A percentile compares a stretch with the other conserved stretches of the same genome.
phyloP scores from a whole-genome alignment of 2,888 invertebrate genomes.

The Acanthosepion pharaonis region DNA sequence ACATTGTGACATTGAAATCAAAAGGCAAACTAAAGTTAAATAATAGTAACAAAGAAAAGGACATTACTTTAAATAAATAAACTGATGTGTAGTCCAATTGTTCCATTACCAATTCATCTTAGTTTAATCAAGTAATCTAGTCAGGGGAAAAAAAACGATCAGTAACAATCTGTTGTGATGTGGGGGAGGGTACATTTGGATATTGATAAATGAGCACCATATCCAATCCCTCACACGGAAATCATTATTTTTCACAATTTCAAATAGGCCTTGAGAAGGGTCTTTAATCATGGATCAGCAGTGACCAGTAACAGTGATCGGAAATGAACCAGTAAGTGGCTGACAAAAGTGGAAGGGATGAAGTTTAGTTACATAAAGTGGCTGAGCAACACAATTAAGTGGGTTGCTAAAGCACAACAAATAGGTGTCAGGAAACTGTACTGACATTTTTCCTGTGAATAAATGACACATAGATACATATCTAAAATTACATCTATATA shows the following conservation, averaged over 20 bases:
- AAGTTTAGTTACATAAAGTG: not conserved
- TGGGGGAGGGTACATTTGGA: not conserved
- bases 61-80: not conserved
- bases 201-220: not conserved
- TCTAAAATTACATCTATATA: not conserved
- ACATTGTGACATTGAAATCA: not conserved
- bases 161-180: not conserved
- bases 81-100: not conserved
- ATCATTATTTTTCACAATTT: slow-evolving; percentile 6
- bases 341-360: not conserved
- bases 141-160: not conserved
- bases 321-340: not conserved
- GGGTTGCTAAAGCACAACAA: not conserved
- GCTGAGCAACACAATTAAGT: not conserved
- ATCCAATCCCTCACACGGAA: not conserved
- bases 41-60: not conserved
- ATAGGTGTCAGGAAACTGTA: not conserved
- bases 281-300: not conserved
- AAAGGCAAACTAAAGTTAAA: too few relatives aligned
- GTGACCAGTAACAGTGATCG: not conserved
- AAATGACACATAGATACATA: not conserved
- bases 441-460: not conserved
- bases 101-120: not conserved
- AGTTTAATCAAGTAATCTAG: not conserved
- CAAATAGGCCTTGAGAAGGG: not conserved